phyloP scores from a whole-genome alignment of 2,113 vertebrate species.

The Muntiacus reevesi region DNA sequence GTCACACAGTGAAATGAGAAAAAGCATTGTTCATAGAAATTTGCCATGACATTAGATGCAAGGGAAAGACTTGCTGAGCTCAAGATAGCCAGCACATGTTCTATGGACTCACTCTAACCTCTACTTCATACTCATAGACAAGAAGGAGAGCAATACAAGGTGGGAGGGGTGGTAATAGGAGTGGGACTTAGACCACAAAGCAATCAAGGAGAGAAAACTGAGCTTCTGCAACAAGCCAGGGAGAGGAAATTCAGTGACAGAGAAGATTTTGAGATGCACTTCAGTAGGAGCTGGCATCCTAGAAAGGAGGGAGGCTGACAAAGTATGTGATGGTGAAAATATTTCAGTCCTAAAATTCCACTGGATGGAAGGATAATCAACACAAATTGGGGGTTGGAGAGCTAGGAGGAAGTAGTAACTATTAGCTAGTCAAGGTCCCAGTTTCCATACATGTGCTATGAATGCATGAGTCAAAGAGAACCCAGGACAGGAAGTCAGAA shows the following conservation, averaged over 20 bases:
- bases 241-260: background rate
- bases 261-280: background rate
- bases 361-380: background rate
- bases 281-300: background rate
- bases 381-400: background rate
- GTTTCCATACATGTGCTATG: background rate
- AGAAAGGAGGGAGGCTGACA: background rate
- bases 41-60: background rate
- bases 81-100: background rate
- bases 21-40: background rate
- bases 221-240: background rate
- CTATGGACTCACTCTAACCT: background rate
- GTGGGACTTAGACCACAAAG: background rate
- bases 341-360: background rate
- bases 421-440: background rate
- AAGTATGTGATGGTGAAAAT: background rate
- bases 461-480: background rate
- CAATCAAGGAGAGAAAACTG: background rate
- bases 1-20: background rate
- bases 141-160: background rate
- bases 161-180: background rate
- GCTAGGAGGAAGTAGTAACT: background rate
- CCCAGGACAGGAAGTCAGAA: background rate
- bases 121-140: background rate
- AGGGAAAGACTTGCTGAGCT: background rate